These are phyloP conservation scores for Elanus axillaris DNA, from an alignment of 2,113 vertebrate species.

Conservation along the genomic window DNA sequence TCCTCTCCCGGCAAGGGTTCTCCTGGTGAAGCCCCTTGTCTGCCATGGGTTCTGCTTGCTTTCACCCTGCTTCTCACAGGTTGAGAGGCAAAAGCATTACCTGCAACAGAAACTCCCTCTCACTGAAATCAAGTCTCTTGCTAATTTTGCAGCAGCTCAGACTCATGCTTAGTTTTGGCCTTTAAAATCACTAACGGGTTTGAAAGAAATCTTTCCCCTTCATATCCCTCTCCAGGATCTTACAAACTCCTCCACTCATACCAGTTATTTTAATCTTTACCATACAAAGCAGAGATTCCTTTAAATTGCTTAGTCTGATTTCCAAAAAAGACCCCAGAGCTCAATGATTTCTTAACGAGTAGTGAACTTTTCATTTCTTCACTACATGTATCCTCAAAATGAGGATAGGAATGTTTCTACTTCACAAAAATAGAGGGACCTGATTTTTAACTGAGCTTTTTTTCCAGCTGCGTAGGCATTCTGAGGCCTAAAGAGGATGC, in stretches of 20 bases:
- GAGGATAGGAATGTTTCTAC: neutral
- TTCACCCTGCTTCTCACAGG: constrained; percentile 66
- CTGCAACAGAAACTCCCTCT: constrained; percentile 41
- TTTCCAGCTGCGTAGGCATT: constrained; percentile 10
- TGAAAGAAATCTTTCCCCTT: constrained; percentile 26
- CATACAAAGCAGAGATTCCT: neutral
- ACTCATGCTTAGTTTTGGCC: constrained; percentile 43
- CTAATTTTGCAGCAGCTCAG: constrained; percentile 42
- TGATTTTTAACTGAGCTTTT: constrained; percentile 19
- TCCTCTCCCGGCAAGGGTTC: constrained; percentile 75
- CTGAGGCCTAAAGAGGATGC: neutral
- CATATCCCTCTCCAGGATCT: neutral
- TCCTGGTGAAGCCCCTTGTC: constrained; percentile 66
- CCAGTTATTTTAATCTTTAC: constrained; percentile 48
- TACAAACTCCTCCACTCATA: neutral
- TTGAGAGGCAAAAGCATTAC: constrained; percentile 65
- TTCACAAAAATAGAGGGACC: neutral
- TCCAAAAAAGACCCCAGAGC: constrained; percentile 43
- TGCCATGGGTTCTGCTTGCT: constrained; percentile 69
- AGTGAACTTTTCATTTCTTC: constrained; percentile 37
- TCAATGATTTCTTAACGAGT: constrained; percentile 48
- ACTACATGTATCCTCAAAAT: constrained; percentile 28
- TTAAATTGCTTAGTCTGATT: constrained; percentile 26
- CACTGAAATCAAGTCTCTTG: constrained; percentile 41
- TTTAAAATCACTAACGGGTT: constrained; percentile 47